Base-by-base conservation (phyloP, 2,113 vertebrate species). In the Ginglymostoma cirratum region DNA sequence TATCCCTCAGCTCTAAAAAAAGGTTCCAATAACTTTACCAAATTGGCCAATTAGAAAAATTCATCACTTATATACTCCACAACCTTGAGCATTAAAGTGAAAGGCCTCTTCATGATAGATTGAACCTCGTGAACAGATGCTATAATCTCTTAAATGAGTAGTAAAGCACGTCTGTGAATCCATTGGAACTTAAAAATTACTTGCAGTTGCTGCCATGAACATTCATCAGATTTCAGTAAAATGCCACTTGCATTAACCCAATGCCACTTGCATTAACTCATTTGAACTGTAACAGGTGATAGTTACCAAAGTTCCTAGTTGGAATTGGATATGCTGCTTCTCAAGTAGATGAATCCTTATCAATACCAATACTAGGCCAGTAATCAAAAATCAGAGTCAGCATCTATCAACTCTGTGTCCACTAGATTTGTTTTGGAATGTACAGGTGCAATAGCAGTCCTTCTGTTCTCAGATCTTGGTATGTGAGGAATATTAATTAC, bases 391-490 rank as follows among this genome's bases (percentile, higher is more conserved):
- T 99, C 99, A 0, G 98, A 99, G 86, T 99, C 98, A 0, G 98
- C 97, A 0, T 99, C 99, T 98, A 99, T 98, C 89, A 99, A 98
- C 97, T 99, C 98, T 0, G 98, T 98, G 5, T 99, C 98, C 98
- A 99, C 98, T 95, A 99, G 97, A 97, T 98, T 99, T 97, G 98
- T 99, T 96, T 98, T 97, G 34, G 99, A 99, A 97, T 99, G 98
- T 96, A 99, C 97, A 85, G 99, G 98, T 48, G 98, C 98, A 2
- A 98, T 97, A 0, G 95, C 97, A 0, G 97, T 96, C 61, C 97
- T 97, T 30, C 97, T 97, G 78, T 98, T 97, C 0, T 97, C 98
- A 83, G 98, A 98, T 97, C 98, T 97, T 2, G 96, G 61, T 52
- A 97, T 72, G 0, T 96, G 96, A 3, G 96, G 96, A 67, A 96